These are phyloP conservation scores for Aurelia aurita DNA, from an alignment of 30 jellyfish, hydroid and myxozoan genomes.

Conservation along the genomic window DNA sequence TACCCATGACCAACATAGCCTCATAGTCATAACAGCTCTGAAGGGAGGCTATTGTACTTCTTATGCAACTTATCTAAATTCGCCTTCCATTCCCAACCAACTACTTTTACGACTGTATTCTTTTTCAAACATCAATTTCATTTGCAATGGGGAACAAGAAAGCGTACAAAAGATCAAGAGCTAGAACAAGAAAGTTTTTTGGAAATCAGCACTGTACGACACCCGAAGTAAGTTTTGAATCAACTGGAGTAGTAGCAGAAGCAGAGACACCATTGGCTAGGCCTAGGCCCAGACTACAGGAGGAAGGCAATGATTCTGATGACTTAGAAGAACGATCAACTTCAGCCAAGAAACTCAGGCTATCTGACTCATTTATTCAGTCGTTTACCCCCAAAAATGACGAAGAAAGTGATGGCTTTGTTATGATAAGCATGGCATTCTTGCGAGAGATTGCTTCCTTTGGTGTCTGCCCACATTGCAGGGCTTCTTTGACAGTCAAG, in stretches of 20 bases:
- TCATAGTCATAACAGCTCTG: too few relatives aligned
- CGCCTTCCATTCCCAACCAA: too few relatives aligned
- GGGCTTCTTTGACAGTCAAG: conserved; percentile 2
- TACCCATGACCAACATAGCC: too few relatives aligned
- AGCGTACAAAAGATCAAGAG: conserved; percentile 8
- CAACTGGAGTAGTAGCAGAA: too few relatives aligned
- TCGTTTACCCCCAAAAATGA: conserved; percentile 3
- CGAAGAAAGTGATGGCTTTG: conserved; percentile 12
- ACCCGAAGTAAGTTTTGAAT: too few relatives aligned
- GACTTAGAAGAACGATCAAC: conserved; percentile 21
- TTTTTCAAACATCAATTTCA: too few relatives aligned
- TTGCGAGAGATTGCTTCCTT: conserved; percentile 14
- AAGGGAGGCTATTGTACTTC: too few relatives aligned
- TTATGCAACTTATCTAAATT: too few relatives aligned
- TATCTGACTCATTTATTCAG: conserved; percentile 9
- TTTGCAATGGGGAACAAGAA: conserved; percentile 19
- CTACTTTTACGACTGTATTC: too few relatives aligned
- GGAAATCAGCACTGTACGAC: neutral
- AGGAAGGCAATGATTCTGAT: conserved; percentile 7
- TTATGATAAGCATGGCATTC: conserved; percentile 16
- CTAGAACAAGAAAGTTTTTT: conserved; percentile 10
- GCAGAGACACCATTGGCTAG: conserved; percentile 34
- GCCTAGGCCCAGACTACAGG: conserved; percentile 19
- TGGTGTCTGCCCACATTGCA: conserved; percentile 28
- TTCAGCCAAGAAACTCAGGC: conserved; percentile 24